Conservation (phyloP, 2,797 vertebrate genomes). For the Hyperoplus immaculatus region DNA sequence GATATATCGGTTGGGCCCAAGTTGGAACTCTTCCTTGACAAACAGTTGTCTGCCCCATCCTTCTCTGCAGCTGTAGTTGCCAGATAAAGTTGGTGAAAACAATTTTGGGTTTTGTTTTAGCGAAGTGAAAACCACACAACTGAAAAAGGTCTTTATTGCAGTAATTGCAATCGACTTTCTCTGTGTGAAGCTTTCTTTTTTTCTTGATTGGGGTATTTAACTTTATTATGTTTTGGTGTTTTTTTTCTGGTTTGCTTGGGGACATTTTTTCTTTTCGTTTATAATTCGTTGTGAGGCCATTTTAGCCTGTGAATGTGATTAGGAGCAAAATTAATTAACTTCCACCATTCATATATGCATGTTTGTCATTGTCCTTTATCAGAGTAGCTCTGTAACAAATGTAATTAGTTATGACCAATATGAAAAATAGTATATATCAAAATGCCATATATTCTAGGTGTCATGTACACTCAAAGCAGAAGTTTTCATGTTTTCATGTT, state of each 20-base stretch:
- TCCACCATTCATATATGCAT: not conserved
- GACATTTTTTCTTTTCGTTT: not conserved
- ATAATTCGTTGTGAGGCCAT: not conserved
- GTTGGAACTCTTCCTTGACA: not conserved
- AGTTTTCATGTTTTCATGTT: not conserved
- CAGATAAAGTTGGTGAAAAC: conserved; percentile 1
- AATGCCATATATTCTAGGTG: not conserved
- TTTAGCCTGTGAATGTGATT: not conserved
- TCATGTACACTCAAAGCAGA: not conserved
- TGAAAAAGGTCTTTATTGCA: conserved; percentile 16
- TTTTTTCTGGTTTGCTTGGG: not conserved
- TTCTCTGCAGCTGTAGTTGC: not conserved
- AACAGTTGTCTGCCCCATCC: not conserved
- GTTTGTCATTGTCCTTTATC: not conserved
- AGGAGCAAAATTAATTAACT: not conserved
- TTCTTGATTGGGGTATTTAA: conserved; percentile 15
- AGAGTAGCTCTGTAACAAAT: not conserved
- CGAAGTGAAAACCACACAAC: not conserved
- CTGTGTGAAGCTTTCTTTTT: not conserved
- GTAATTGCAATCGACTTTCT: conserved; percentile 23
- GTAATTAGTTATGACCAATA: not conserved
- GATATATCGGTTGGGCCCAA: no score
- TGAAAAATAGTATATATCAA: not conserved
- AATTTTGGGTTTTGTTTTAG: not conserved
- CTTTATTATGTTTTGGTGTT: conserved; percentile 24